Conservation (phyloP, 2,888 invertebrate species). For the Taphrorychus bicolor region DNA sequence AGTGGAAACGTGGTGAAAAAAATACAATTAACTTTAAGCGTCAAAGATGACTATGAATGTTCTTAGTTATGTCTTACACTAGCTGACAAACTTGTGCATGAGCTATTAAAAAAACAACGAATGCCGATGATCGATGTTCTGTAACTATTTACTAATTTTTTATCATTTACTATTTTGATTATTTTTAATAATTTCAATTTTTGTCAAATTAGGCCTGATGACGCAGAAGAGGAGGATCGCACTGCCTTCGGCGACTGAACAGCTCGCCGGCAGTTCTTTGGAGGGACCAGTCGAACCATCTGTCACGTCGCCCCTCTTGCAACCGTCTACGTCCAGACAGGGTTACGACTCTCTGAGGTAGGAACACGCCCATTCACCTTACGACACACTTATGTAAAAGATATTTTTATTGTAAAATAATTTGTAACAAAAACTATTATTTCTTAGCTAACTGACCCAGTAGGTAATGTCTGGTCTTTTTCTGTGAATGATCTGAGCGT, state of each 20-base stretch:
- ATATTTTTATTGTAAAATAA: background rate
- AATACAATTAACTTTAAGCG: too few relatives aligned
- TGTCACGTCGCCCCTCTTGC: slow-evolving; percentile 55
- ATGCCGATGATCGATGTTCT: too few relatives aligned
- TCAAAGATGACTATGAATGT: too few relatives aligned
- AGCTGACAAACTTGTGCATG: too few relatives aligned
- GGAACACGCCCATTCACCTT: slow-evolving; percentile 32
- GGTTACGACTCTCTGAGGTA: slow-evolving; percentile 58
- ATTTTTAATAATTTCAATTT: background rate
- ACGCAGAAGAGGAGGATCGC: slow-evolving; percentile 54
- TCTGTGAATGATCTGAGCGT: background rate
- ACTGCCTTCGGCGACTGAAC: slow-evolving; percentile 19
- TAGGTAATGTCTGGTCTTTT: background rate
- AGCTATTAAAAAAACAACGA: too few relatives aligned
- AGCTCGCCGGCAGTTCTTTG: slow-evolving; percentile 37
- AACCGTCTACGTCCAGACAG: slow-evolving; percentile 56
- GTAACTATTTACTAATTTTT: too few relatives aligned
- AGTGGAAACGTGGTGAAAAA: too few relatives aligned
- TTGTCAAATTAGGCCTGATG: slow-evolving; percentile 62
- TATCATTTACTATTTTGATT: background rate
- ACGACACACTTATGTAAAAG: background rate
- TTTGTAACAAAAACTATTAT: slow-evolving; percentile 18
- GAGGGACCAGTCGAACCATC: slow-evolving; percentile 47
- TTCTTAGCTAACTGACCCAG: background rate
- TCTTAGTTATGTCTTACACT: too few relatives aligned